Evolutionary conservation across 2,797 vertebrate genomes (phyloP), one percentile per base, ranked within the genome.

Genomic region (Mormyrus proboscirostris): DNA sequence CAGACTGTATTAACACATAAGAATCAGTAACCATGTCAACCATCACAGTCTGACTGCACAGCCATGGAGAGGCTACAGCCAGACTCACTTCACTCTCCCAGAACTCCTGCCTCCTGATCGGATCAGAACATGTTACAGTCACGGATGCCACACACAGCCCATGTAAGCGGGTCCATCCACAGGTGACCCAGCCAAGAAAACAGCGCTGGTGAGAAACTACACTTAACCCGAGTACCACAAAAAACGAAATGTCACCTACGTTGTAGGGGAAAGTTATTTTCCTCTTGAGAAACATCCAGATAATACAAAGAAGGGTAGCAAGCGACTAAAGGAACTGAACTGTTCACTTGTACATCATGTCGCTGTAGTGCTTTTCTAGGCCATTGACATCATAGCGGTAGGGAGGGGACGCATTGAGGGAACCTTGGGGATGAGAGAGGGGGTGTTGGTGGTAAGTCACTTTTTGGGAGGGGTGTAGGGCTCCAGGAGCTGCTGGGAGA

Each of bases 401-500:
- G 22, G 47, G 12, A 73, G 22, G 44, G 38, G 82, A 50, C 53
- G 7, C 55, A 16, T 10, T 25, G 9, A 44, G 41, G 47, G 10
- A 4, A 76, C 25, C 2, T 22, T 6, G 55, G 29, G 33, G 16
- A 44, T 87, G 19, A 6, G 12, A 73, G 73, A 12, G 7, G 22
- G 2, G 29, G 0, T 69, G 14, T 73, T 84, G 19, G n/a, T 4
- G 55, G 8, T 2, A 10, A 82, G 93, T 96, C 96, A 96, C 93
- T 97, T 95, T 85, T 97, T 97, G 88, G 98, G 97, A 53, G 97
- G 97, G 92, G 95, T 98, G 95, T 97, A 98, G 89, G 98, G 97
- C 91, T 99, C 97, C 94, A 99, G 96, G 88, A 98, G 97, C 90
- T 97, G 97, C 94, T 96, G 95, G 16, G 97, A 98, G 95, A 99